Evolutionary conservation across 2,113 vertebrate genomes (phyloP), one percentile per base, ranked within the genome.

Genomic region (Aspidoscelis tigris): DNA sequence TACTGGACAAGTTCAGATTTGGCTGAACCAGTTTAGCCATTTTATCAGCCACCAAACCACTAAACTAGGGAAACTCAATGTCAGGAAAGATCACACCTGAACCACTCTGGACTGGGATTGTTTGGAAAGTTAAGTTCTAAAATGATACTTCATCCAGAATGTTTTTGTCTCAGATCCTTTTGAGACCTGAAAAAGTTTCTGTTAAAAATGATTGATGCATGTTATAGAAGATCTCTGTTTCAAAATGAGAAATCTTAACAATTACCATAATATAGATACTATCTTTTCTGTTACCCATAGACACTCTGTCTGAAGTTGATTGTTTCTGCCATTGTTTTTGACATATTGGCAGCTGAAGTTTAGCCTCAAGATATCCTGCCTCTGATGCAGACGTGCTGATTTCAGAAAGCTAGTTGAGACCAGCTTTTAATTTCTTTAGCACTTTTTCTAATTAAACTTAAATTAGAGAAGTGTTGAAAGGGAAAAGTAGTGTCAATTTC

Each of bases 371-470:
- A 82, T 69, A 44, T 85, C 71, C 75, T 0, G 0, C 74, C 61
- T 83, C 71, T 64, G 1, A 20, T 47, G 76, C 68, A 26, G 72
- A 0, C 0, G 11, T 0, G 0, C 47, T 0, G 0, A n/a, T 66
- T 72, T 81, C 64, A n/a, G 74, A 84, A 78, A 79, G 41, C 83
- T 89, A 78, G 26, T 65, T 86, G 73, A 74, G 90, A 91, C 81
- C 58, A 90, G 78, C 26, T 3, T 66, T 84, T 83, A 41, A 47
- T 85, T 93, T 73, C 78, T 71, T 39, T 43, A 81, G 80, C 2
- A 0, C 26, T 9, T 74, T 5, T 26, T 26, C 58, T 72, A 8
- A 81, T 50, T 9, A 44, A 74, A 16, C 58, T 61, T 61, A 61
- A 61, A 61, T 61, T 61, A 61, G 58, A 61, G 58, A 61, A 61